phyloP scores from a whole-genome alignment of 1,140 invertebrate genomes.

The Venturia canescens region DNA sequence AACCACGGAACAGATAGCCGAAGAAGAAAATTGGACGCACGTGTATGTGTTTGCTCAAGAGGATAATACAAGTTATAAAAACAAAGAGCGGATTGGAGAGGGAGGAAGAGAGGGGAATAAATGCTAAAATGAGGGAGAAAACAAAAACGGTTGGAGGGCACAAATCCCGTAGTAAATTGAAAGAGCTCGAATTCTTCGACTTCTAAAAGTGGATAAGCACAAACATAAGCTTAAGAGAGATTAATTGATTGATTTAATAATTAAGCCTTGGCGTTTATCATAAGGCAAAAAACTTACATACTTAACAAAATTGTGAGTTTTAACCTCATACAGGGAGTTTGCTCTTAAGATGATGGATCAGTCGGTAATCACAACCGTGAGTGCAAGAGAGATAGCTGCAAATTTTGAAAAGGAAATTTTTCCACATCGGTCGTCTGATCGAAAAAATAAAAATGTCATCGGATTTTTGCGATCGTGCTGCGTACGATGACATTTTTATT shows the following conservation, averaged over 20 bases:
- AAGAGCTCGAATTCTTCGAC: conserved; percentile 45
- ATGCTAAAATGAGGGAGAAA: conserved; percentile 12
- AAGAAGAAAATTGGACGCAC: conserved; percentile 2
- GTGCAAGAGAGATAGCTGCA: too few species aligned
- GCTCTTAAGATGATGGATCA: too few species aligned
- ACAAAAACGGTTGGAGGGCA: conserved; percentile 32
- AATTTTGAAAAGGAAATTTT: too few species aligned
- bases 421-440: too few species aligned
- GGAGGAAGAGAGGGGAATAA: not conserved
- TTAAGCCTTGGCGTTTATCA: too few species aligned
- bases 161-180: conserved; percentile 7
- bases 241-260: not conserved
- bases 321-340: too few species aligned
- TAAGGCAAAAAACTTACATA: too few species aligned
- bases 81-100: not conserved
- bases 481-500: too few species aligned
- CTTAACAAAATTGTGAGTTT: too few species aligned
- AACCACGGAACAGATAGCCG: conserved; percentile 6
- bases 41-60: not conserved
- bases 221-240: not conserved
- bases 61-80: not conserved
- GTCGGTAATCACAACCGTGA: too few species aligned
- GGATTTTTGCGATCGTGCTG: too few species aligned
- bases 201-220: conserved; percentile 53
- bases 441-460: too few species aligned